Percentiles rank a stretch among this genome's conserved stretches.
Conservation (phyloP, 2,888 invertebrate species). For the Mactromeris polynyma region DNA sequence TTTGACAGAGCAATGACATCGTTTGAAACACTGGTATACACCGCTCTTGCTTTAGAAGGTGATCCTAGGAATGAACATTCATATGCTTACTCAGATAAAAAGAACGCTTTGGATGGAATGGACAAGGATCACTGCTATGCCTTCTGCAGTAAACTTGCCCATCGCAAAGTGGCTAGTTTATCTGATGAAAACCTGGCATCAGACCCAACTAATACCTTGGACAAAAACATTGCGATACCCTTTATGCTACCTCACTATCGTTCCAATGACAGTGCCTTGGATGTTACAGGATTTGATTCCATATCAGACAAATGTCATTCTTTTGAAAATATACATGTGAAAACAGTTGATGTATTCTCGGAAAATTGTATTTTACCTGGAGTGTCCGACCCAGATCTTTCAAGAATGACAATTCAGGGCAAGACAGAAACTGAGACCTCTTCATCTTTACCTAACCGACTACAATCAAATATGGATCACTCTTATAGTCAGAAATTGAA, state of each 20-base stretch:
- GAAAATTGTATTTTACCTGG: constrained; percentile 61
- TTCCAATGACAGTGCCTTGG: constrained; percentile 70
- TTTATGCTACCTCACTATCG: constrained; percentile 60
- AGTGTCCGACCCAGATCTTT: constrained; percentile 67
- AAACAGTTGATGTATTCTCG: constrained; percentile 63
- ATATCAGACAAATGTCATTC: constrained; percentile 66
- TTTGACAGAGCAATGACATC: constrained; percentile 36
- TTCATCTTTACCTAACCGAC: constrained; percentile 45
- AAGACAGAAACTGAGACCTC: constrained; percentile 21
- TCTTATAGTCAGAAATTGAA: constrained; percentile 27
- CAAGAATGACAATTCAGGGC: constrained; percentile 52
- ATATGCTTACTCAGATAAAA: constrained; percentile 56
- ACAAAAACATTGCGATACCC: not conserved
- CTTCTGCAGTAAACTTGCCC: constrained; percentile 31
- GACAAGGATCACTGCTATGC: constrained; percentile 65
- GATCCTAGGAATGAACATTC: constrained; percentile 61
- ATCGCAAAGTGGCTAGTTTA: constrained; percentile 41
- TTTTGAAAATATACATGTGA: constrained; percentile 60
- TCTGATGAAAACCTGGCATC: constrained; percentile 45
- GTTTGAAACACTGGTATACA: constrained; percentile 45
- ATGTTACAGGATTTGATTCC: constrained; percentile 65
- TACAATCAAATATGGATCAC: constrained; percentile 30
- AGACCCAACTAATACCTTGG: not conserved
- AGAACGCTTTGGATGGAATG: constrained; percentile 36
- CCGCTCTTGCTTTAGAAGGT: constrained; percentile 50